Evolutionary conservation across 1,140 invertebrate genomes (phyloP), one percentile per base, ranked within the genome.

Genomic region (Ylistrum balloti): DNA sequence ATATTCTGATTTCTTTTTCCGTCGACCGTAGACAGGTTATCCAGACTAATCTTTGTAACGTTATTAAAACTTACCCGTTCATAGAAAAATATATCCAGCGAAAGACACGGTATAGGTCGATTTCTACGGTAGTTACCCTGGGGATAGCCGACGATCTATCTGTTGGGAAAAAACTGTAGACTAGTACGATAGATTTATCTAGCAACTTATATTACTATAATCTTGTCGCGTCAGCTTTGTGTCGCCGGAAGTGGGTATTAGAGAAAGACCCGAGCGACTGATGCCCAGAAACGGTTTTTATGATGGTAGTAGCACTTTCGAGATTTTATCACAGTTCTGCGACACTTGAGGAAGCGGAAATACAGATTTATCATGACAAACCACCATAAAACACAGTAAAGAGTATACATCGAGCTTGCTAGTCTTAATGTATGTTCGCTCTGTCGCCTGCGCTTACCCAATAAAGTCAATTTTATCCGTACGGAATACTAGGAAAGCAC

Each of bases 301-400:
- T 74, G 28, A 74, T 74, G 56, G n/a, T n/a, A 74, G 56, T 1
- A 5, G 56, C 22, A 28, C 56, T 74, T n/a, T 9, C 22, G 56
- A 74, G 56, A 74, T 74, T 28, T 74, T 28, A 28, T 45, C 41
- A 17, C 41, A 45, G 41, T 45, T 74, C 20, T 74, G 56, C 56
- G 56, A 74, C 56, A 74, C 56, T 74, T 17, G 56, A 28, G 56
- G 56, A 74, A 74, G 56, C 17, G n/a, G 56, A 28, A 74, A 74
- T 28, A n/a, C 22, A 9, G 56, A 74, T 74, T n/a, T 74, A 74
- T 28, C 56, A 74, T 28, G 56, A n/a, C 56, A 74, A 9, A 28
- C 56, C 2, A 11, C 56, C 5, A 74, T n/a, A 74, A 74, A 74
- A 74, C 56, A 74, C n/a, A 28, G 28, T 74, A 74, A 74, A 1